Evolutionary conservation across 1,140 invertebrate genomes (phyloP).

Genomic region (Lepeophtheirus salmonis): DNA sequence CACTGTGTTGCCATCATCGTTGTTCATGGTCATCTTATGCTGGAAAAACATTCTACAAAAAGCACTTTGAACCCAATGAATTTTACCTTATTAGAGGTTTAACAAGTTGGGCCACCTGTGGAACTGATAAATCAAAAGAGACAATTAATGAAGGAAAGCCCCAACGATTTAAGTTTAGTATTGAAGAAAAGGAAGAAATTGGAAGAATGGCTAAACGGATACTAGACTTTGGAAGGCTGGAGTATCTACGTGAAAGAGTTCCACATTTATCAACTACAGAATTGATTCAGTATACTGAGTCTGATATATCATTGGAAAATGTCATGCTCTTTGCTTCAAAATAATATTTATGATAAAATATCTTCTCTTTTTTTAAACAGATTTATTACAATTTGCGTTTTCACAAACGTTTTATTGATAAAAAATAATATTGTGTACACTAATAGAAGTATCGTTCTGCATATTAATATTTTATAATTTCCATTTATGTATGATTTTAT

Average conservation of each 20-base stretch:
- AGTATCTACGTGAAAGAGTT: background rate
- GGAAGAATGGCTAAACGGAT: conserved; percentile 2
- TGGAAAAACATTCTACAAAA: conserved; percentile 40
- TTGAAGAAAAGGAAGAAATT: conserved; percentile 1
- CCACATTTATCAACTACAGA: background rate
- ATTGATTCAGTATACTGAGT: background rate
- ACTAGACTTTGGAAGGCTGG: background rate
- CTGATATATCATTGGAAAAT: conserved; percentile 5
- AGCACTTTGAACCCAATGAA: conserved; percentile 8
- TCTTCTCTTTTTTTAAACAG: too few relatives aligned
- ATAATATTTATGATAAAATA: too few relatives aligned
- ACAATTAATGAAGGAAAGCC: background rate
- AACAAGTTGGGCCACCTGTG: conserved; percentile 17
- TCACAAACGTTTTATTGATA: too few relatives aligned
- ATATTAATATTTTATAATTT: too few relatives aligned
- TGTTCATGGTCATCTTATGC: conserved; percentile 47
- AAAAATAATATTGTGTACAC: too few relatives aligned
- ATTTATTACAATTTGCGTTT: too few relatives aligned
- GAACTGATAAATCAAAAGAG: conserved; percentile 5
- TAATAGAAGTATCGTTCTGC: too few relatives aligned
- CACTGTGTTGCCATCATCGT: conserved; percentile 69
- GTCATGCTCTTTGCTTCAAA: background rate
- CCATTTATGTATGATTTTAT: too few relatives aligned
- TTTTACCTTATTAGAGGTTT: conserved; percentile 3
- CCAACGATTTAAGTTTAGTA: background rate